phyloP scores from a whole-genome alignment of 2,113 vertebrate genomes.

The Dromaius novaehollandiae region DNA sequence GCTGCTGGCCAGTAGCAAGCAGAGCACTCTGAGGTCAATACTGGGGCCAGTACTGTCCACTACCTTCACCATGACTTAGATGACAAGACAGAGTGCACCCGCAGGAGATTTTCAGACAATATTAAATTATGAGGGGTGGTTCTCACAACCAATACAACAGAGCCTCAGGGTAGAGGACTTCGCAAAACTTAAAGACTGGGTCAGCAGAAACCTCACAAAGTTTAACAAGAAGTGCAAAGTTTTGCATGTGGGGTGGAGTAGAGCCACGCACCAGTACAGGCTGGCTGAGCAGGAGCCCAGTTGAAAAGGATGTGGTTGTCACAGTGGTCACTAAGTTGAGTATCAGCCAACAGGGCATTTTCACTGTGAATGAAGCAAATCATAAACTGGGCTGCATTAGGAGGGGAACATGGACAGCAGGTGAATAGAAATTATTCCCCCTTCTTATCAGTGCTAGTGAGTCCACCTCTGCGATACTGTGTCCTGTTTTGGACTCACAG shows the following conservation, averaged over 20 bases:
- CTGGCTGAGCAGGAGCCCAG: background rate
- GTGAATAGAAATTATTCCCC: background rate
- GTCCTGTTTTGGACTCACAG: background rate
- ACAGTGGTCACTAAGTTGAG: background rate
- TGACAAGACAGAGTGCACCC: background rate
- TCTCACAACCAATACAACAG: background rate
- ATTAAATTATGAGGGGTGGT: background rate
- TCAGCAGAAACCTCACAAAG: background rate
- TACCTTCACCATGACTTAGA: background rate
- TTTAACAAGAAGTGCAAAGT: background rate
- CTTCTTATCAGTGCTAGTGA: background rate
- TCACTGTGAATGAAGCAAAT: background rate
- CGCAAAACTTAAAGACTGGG: background rate
- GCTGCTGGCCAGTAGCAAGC: background rate
- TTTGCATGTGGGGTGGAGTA: background rate
- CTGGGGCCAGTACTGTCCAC: background rate
- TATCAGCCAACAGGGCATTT: background rate
- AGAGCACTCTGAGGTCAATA: background rate
- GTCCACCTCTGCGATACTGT: background rate
- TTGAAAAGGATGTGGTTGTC: background rate
- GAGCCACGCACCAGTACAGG: background rate
- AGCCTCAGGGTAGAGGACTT: background rate
- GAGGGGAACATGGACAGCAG: background rate
- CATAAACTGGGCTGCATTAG: background rate
- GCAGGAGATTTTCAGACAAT: background rate